Evolutionary conservation across 2,113 vertebrate genomes (phyloP).

Genomic region (Chrysochloris asiatica): DNA sequence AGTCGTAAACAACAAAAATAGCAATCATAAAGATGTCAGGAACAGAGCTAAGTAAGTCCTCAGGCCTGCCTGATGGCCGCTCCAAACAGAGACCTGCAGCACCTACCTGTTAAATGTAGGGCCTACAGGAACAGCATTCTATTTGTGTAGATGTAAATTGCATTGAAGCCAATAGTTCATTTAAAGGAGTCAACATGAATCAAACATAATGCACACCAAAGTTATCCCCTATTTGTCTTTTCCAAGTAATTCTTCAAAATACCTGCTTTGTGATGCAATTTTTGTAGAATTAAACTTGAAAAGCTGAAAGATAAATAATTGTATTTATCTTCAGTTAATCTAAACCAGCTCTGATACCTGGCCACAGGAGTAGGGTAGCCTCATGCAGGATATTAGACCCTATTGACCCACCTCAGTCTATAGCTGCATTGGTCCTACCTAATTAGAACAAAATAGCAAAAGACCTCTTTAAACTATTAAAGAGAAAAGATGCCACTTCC

Average conservation of each 20-base stretch:
- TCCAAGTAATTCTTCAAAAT: not conserved
- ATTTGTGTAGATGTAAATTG: not conserved
- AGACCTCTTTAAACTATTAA: no score
- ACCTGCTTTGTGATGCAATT: not conserved
- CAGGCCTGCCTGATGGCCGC: not conserved
- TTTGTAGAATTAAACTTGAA: slow-evolving; percentile 19
- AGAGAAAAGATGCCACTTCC: no score
- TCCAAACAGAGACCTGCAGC: not conserved
- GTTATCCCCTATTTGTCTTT: not conserved
- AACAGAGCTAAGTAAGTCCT: not conserved
- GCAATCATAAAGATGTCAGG: not conserved
- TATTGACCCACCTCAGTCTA: not conserved
- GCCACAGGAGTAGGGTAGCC: not conserved
- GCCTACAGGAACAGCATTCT: fast-evolving
- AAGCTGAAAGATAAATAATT: not conserved
- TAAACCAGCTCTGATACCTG: not conserved
- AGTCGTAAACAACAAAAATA: not conserved
- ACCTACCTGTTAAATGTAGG: not conserved
- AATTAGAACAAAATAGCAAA: not conserved
- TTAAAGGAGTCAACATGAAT: not conserved
- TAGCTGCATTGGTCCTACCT: not conserved
- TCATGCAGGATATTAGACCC: not conserved
- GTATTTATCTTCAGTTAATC: not conserved
- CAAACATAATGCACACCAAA: not conserved
- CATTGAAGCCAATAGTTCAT: no score